phyloP scores from a whole-genome alignment of 2,113 vertebrate genomes.

The Aegypius monachus region DNA sequence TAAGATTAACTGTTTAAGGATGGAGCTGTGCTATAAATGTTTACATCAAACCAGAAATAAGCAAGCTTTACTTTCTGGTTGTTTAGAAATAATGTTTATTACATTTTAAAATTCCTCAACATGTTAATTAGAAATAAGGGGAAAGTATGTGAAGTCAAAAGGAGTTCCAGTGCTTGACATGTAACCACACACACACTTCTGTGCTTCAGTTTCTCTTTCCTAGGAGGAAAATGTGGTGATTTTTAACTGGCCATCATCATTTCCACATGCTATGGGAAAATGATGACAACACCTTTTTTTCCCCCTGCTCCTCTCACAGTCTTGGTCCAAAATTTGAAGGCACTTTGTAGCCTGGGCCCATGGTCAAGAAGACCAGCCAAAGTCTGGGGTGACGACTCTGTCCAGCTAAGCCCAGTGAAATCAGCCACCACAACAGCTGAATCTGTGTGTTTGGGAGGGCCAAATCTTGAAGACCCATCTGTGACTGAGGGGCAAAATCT shows the following conservation, averaged over 20 bases:
- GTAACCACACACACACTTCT: neutral
- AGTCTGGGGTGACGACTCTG: neutral
- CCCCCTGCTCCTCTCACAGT: neutral
- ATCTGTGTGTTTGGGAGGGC: neutral
- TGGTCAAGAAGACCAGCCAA: neutral
- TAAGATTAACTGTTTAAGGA: conserved; percentile 73
- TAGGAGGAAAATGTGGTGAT: neutral
- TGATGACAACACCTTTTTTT: too few species aligned
- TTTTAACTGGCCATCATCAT: neutral
- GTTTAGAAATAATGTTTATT: conserved; percentile 55
- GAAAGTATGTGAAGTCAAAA: neutral
- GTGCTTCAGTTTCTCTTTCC: neutral
- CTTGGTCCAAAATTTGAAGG: neutral
- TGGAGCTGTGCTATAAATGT: conserved; percentile 62
- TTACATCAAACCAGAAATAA: conserved; percentile 53
- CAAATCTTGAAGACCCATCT: fast-evolving
- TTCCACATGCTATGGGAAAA: neutral
- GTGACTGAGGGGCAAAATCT: neutral
- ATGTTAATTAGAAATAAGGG: conserved; percentile 33
- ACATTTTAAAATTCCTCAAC: conserved; percentile 50
- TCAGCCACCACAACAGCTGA: neutral
- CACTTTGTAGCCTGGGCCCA: neutral
- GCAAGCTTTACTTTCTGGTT: conserved; percentile 12
- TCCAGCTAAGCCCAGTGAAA: neutral
- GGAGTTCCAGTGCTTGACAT: neutral